Base-by-base conservation (phyloP, 2,113 vertebrate species). In the Osmerus eperlanus region DNA sequence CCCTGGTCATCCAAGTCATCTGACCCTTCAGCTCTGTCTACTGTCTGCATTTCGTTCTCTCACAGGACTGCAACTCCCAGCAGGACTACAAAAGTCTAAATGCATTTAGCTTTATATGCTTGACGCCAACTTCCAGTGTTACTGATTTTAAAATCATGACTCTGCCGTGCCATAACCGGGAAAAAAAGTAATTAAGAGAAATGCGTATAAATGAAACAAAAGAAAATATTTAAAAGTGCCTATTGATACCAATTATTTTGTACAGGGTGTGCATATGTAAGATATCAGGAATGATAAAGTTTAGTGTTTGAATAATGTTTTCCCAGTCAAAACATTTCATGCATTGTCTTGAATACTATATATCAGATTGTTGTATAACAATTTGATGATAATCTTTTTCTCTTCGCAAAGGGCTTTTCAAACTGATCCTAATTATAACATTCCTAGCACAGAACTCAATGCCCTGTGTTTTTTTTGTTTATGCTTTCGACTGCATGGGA, bases 221-320 rank as follows among this genome's bases (percentile, higher is more conserved):
- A 70, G 18, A 82, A 63, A 68, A 78, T 86, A 85, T 89, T 90
- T 90, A 89, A 87, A 91, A 92, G 91, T 93, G 92, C 92, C 92
- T 93, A 88, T 84, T 82, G 84, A 88, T 82, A 82, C 81, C 36
- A 83, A 86, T 84, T 78, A 77, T 88, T 85, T 84, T 87, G 79
- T 88, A 88, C 74, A 85, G 64, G 82, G 72, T 83, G 80, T 83
- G 79, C 84, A 77, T 72, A 79, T 16, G 77, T 87, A 76, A 84
- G 77, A 71, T 89, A 79, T 69, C 65, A 84, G 72, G 68, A 85
- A 19, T 21, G 15, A 29, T 3, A 61, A 15, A 28, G 52, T 55
- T 82, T 75, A 84, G 78, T 87, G 78, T 85, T 81, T 70, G 47
- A 61, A 32, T 65, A 59, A 59, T 71, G 65, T 82, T 76, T 74